Base-by-base conservation (phyloP, 1,140 invertebrate genomes). In the Elysia chlorotica region DNA sequence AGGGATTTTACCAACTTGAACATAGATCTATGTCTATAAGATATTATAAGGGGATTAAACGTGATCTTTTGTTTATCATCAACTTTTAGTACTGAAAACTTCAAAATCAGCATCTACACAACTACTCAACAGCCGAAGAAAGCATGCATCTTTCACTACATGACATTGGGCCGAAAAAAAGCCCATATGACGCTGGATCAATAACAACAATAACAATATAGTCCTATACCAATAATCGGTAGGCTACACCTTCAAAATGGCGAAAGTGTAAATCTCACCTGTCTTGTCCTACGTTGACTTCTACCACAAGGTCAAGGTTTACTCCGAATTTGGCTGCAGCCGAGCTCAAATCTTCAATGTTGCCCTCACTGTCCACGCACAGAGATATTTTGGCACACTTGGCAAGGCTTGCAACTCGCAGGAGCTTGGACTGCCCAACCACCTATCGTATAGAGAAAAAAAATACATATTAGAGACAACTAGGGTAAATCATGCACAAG, bases 281-380 rank as follows among this genome's bases (percentile, higher is more conserved):
- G 65, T 66, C 31, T 35, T 57, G 30, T 21, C 78, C 78, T 19
- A 78, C 74, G 69, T 78, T 71, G 19, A 78, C 74, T 36, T 79
- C 78, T 28, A 79, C 61, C 17, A 74, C 78, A n/a, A 76, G 35
- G 31, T 76, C 41, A 4, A 79, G n/a, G 4, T 23, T 74, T 17
- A 73, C 76, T 1, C 74, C 74, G 28, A 70, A 35, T 25, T 71
- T n/a, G 19, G 6, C 28, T 3, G 78, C 78, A n/a, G 65, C 78
- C 6, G 67, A 56, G 57, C 69, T 76, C 36, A 78, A 17, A 21
- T 79, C 74, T 10, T 63, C 65, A 10, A 76, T 56, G 56, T 79
- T 79, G 21, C 31, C 59, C 35, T 36, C 68, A 70, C 67, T 72
- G 71, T 79, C 78, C 48, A 78, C 78, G 61, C 65, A 71, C 5